These are phyloP conservation scores for Artemia sinica DNA, from an alignment of 2,888 invertebrate species.

Conservation along the genomic window DNA sequence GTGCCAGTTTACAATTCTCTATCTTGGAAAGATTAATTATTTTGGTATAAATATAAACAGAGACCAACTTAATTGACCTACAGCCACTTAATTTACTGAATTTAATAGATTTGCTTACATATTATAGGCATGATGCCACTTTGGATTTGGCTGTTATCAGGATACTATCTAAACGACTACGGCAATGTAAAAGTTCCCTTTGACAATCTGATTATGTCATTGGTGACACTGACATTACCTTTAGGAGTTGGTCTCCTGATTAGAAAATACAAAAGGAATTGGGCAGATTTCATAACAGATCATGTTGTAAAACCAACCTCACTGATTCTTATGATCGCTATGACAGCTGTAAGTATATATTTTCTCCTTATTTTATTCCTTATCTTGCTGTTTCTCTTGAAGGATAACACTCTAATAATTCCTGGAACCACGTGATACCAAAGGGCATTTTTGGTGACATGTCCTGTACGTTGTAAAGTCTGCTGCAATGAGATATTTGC, in stretches of 20 bases:
- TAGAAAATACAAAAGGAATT: slow-evolving; percentile 28
- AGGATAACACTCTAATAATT: no score
- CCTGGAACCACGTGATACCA: no score
- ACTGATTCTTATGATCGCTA: slow-evolving; percentile 33
- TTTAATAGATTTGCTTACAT: neutral
- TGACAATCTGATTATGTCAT: slow-evolving; percentile 32
- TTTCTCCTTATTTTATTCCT: no score
- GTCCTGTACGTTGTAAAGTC: no score
- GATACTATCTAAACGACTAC: slow-evolving; percentile 29
- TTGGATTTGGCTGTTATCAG: slow-evolving; percentile 35
- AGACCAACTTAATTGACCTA: no score
- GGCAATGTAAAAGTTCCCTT: slow-evolving; percentile 31
- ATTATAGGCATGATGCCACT: slow-evolving; percentile 36
- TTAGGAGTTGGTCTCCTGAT: slow-evolving; percentile 34
- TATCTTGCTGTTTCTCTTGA: no score
- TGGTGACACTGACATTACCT: slow-evolving; percentile 34
- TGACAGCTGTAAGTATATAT: slow-evolving; percentile 29
- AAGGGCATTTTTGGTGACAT: no score
- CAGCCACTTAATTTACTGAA: neutral
- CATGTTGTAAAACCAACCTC: slow-evolving; percentile 28
- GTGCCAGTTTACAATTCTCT: no score
- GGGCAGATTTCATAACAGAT: slow-evolving; percentile 29
- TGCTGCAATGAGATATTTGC: no score
- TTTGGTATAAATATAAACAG: no score
- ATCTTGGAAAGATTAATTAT: no score